phyloP scores from a whole-genome alignment of 2,797 vertebrate genomes.

The Aeoliscus strigatus region DNA sequence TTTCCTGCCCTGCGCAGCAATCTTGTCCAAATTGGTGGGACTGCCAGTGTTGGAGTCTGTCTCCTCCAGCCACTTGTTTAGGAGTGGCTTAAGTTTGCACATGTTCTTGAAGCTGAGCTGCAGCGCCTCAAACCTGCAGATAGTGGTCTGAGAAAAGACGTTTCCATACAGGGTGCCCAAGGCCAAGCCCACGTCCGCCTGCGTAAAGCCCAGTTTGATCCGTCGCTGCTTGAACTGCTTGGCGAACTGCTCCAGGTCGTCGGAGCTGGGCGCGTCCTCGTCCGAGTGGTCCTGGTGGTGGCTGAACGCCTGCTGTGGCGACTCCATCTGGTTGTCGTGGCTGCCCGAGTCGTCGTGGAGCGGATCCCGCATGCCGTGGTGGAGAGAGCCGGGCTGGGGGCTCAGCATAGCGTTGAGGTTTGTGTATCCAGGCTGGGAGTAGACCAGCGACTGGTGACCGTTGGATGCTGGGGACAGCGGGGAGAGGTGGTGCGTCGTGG shows the following conservation, averaged over 20 bases:
- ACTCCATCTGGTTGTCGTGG: conserved; percentile 87
- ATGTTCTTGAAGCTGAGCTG: conserved; percentile 98
- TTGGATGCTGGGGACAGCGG: conserved; percentile 87
- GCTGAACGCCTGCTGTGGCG: conserved; percentile 85
- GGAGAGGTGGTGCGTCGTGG: conserved; percentile 87
- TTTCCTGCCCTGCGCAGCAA: conserved; percentile 97
- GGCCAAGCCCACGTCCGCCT: conserved; percentile 93
- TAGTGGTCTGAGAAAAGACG: conserved; percentile 96
- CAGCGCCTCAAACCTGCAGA: conserved; percentile 94
- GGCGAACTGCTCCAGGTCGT: conserved; percentile 96
- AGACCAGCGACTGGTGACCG: conserved; percentile 89
- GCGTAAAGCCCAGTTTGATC: conserved; percentile 96
- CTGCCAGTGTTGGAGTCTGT: conserved; percentile 98
- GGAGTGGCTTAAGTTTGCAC: conserved; percentile 94
- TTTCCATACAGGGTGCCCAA: conserved; percentile 94
- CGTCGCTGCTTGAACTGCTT: conserved; percentile 96
- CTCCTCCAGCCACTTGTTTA: conserved; percentile 99
- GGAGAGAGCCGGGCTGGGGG: conserved; percentile 84
- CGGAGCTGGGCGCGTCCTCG: conserved; percentile 93
- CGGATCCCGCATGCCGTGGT: conserved; percentile 90
- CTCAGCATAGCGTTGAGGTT: conserved; percentile 92
- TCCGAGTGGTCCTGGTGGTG: conserved; percentile 89
- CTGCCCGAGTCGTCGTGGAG: conserved; percentile 85
- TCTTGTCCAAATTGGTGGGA: conserved; percentile 98
- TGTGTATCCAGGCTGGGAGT: conserved; percentile 91